These are phyloP conservation scores for Phyto melanocephala DNA, from an alignment of 2,888 invertebrate species.

Conservation along the genomic window DNA sequence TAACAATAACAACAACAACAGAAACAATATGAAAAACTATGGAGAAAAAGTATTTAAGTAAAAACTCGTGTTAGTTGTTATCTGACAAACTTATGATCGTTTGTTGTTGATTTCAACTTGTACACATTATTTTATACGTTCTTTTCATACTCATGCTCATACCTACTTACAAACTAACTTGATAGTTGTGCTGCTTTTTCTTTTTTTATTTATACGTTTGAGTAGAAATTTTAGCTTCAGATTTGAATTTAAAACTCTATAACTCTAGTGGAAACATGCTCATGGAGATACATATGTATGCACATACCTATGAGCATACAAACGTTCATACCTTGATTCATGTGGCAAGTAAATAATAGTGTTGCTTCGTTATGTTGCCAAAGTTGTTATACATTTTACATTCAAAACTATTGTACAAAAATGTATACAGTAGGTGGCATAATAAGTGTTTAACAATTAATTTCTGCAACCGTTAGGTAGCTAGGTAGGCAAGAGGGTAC, in stretches of 20 bases:
- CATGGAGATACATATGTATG: background rate
- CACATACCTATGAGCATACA: background rate
- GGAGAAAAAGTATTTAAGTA: slow-evolving; percentile 71
- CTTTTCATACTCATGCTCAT: slow-evolving; percentile 34
- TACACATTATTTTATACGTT: slow-evolving; percentile 45
- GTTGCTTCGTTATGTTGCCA: slow-evolving; percentile 47
- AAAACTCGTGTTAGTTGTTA: slow-evolving; percentile 75
- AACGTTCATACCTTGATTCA: slow-evolving; percentile 5
- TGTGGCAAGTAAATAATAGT: slow-evolving; percentile 33
- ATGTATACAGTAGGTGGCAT: slow-evolving; percentile 19
- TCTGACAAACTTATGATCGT: slow-evolving; percentile 74
- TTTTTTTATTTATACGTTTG: background rate
- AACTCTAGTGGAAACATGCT: slow-evolving; percentile 18
- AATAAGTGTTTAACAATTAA: too few species aligned
- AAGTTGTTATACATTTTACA: slow-evolving; percentile 46
- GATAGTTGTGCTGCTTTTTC: too few species aligned
- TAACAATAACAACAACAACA: background rate
- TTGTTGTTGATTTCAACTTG: slow-evolving; percentile 67
- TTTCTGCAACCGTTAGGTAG: too few species aligned
- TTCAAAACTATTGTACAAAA: slow-evolving; percentile 29
- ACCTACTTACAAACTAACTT: background rate
- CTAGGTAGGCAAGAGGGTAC: too few species aligned
- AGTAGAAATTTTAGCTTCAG: slow-evolving; percentile 8
- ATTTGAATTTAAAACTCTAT: slow-evolving; percentile 40
- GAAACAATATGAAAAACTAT: slow-evolving; percentile 16